Percentiles rank a stretch among this genome's conserved stretches.
These are phyloP conservation scores for Vulpes ferrilata DNA, from an alignment of 2,113 vertebrate genomes.

Conservation along the genomic window DNA sequence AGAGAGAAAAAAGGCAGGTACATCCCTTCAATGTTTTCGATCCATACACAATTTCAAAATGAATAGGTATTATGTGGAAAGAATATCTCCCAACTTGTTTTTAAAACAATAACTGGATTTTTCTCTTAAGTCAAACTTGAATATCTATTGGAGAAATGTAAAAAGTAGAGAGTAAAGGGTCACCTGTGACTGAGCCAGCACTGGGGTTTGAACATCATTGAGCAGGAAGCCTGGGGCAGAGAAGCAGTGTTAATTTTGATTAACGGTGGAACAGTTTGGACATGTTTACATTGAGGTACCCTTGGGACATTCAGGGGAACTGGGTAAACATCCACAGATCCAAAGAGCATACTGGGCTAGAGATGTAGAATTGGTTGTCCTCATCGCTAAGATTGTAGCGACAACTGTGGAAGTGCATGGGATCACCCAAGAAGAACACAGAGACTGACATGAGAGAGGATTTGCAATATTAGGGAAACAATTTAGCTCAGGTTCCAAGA, in stretches of 20 bases:
- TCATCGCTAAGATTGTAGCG: not conserved
- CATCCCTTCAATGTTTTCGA: not conserved
- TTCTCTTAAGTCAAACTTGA: too few species aligned
- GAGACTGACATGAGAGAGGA: not conserved
- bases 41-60: not conserved
- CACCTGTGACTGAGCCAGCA: conserved; percentile 35
- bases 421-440: not conserved
- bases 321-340: not conserved
- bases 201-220: not conserved
- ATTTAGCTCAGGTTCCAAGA: not conserved
- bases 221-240: not conserved
- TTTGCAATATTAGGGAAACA: not conserved
- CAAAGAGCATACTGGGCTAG: not conserved
- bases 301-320: not conserved
- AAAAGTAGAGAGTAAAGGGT: not conserved
- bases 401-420: not conserved
- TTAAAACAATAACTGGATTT: not conserved
- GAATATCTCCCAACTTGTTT: conserved; percentile 2
- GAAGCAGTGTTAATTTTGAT: not conserved
- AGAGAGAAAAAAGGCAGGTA: not conserved
- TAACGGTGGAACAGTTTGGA: not conserved
- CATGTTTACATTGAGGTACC: not conserved
- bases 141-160: not conserved
- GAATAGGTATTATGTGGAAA: not conserved
- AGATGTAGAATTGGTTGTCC: not conserved